Evolutionary conservation across 2,888 invertebrate species (phyloP).

Genomic region (Mesorhabditis belari): DNA sequence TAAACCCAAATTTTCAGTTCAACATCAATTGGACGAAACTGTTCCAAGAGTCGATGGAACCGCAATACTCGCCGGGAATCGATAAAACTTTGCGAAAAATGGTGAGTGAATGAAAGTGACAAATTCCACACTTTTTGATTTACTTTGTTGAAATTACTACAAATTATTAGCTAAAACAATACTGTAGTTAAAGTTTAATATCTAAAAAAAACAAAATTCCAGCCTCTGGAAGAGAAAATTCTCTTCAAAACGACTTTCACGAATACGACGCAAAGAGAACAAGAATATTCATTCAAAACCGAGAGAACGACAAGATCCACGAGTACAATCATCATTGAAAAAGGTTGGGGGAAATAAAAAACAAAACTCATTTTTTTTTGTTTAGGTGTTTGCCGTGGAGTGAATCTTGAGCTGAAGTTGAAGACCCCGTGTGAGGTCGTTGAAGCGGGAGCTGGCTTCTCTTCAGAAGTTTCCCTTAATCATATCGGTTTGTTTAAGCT

Average conservation of each 20-base stretch:
- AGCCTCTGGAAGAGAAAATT: slow-evolving; percentile 37
- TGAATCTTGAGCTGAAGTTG: slow-evolving; percentile 50
- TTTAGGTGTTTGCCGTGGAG: slow-evolving; percentile 31
- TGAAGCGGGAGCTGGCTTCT: slow-evolving; percentile 56
- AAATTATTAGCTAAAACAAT: too few relatives aligned
- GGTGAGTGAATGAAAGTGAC: neutral
- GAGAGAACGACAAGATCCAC: slow-evolving; percentile 48
- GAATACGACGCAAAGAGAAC: slow-evolving; percentile 53
- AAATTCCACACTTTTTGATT: too few relatives aligned
- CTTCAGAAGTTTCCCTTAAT: slow-evolving; percentile 53
- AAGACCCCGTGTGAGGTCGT: slow-evolving; percentile 55
- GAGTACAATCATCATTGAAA: neutral
- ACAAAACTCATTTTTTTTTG: neutral
- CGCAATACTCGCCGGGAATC: slow-evolving; percentile 36
- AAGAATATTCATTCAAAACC: slow-evolving; percentile 54
- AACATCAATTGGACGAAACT: slow-evolving; percentile 55
- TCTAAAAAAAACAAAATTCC: neutral
- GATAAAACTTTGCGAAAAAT: neutral
- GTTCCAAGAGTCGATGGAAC: slow-evolving; percentile 51
- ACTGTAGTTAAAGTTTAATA: too few relatives aligned
- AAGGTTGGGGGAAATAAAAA: neutral
- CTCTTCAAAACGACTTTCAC: slow-evolving; percentile 53
- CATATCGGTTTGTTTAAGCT: slow-evolving; percentile 53
- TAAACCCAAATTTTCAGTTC: slow-evolving; percentile 35
- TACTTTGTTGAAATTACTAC: too few relatives aligned